Evolutionary conservation across 2,113 vertebrate genomes (phyloP).

Genomic region (Mus spicilegus): DNA sequence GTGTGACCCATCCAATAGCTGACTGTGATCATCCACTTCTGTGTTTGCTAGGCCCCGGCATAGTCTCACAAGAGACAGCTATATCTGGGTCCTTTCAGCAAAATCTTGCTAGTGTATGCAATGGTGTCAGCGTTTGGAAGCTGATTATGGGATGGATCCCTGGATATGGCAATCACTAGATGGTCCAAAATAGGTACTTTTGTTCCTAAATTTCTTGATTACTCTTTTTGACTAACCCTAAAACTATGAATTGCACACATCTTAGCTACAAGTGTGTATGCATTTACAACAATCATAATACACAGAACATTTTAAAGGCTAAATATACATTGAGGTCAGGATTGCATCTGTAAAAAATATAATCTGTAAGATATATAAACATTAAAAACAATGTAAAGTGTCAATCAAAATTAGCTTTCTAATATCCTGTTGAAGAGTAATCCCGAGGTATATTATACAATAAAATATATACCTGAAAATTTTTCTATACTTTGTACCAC

Average conservation of each 20-base stretch:
- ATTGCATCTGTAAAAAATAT: too few relatives aligned
- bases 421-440: background rate
- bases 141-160: too few relatives aligned
- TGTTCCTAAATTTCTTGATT: background rate
- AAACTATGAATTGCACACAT: background rate
- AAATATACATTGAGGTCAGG: background rate
- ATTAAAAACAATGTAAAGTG: background rate
- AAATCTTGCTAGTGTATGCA: too few relatives aligned
- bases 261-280: background rate
- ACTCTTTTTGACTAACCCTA: background rate
- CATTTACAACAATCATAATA: background rate
- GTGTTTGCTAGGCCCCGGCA: too few relatives aligned
- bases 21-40: too few relatives aligned
- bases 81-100: too few relatives aligned
- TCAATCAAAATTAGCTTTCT: background rate
- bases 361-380: background rate
- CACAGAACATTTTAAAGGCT: background rate
- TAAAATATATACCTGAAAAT: background rate
- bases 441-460: background rate
- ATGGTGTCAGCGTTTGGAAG: too few relatives aligned
- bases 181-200: background rate
- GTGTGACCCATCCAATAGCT: too few relatives aligned
- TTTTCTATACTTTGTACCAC: background rate
- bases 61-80: too few relatives aligned
- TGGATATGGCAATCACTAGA: too few relatives aligned